Conservation (phyloP, 2,888 invertebrate genomes). For the Drosophila limbata region DNA sequence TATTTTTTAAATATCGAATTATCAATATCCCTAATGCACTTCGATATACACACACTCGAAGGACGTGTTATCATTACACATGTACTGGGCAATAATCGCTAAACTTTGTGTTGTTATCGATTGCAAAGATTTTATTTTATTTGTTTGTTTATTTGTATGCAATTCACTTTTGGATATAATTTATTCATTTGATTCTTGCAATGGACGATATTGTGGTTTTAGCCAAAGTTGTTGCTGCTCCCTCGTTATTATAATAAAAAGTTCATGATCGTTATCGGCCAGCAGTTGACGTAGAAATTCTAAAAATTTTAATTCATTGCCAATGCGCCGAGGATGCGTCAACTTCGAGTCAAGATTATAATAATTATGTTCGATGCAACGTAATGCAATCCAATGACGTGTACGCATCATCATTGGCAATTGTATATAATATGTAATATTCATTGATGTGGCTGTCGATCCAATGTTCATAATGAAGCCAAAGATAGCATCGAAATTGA, state of each 20-base stretch:
- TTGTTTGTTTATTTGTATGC: not conserved
- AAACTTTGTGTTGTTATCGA: not conserved
- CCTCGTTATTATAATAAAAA: constrained; percentile 31
- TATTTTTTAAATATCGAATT: too few relatives aligned
- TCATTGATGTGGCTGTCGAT: not conserved
- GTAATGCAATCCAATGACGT: constrained; percentile 59
- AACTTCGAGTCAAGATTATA: constrained; percentile 56
- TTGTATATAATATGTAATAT: constrained; percentile 20
- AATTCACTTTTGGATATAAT: not conserved
- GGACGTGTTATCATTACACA: not conserved
- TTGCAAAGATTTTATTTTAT: not conserved
- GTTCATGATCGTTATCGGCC: constrained; percentile 27
- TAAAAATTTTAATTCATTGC: constrained; percentile 31
- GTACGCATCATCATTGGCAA: constrained; percentile 19
- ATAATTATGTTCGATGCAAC: constrained; percentile 29
- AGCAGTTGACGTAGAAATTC: constrained; percentile 27
- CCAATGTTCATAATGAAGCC: constrained; percentile 51
- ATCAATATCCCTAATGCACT: too few relatives aligned
- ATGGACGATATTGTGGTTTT: constrained; percentile 20
- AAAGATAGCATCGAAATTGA: constrained; percentile 42
- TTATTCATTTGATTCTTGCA: not conserved
- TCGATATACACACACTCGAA: not conserved
- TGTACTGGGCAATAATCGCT: not conserved
- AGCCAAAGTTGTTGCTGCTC: constrained; percentile 18
- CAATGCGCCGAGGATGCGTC: constrained; percentile 26